Conservation (phyloP, 2,113 vertebrate species). For the Rhea pennata region DNA sequence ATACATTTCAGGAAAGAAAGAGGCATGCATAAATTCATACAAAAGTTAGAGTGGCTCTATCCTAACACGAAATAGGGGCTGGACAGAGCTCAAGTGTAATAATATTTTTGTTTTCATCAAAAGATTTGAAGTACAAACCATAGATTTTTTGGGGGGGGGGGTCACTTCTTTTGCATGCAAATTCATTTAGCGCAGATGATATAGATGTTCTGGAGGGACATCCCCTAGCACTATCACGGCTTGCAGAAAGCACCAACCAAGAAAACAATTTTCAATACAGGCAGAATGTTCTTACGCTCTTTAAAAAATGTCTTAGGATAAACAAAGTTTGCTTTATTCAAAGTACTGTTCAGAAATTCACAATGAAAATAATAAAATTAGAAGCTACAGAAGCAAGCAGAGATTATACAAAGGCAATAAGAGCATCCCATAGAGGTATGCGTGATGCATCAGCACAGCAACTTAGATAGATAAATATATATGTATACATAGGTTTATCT, state of each 20-base stretch:
- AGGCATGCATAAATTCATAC: accelerated
- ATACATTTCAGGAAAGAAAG: accelerated
- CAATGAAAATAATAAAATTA: not conserved
- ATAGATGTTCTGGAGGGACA: accelerated
- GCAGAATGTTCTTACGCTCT: not conserved
- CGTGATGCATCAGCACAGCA: not conserved
- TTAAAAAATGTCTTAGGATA: not conserved
- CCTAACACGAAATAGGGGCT: not conserved
- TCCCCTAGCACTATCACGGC: accelerated
- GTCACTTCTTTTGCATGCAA: not conserved
- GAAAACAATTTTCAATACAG: not conserved
- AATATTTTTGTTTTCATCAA: not conserved
- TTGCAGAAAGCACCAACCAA: not conserved
- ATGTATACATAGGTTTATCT: not conserved
- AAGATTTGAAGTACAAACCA: not conserved
- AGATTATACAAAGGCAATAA: not conserved
- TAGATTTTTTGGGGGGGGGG: not conserved
- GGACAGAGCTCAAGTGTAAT: not conserved
- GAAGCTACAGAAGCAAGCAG: not conserved
- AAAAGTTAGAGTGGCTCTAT: not conserved
- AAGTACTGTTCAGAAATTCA: not conserved
- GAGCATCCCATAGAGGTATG: not conserved
- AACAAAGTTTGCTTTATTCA: not conserved
- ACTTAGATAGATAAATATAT: not conserved
- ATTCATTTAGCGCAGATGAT: not conserved